Base-by-base conservation (phyloP, 2,888 invertebrate species). In the Falcaria lacertinaria region DNA sequence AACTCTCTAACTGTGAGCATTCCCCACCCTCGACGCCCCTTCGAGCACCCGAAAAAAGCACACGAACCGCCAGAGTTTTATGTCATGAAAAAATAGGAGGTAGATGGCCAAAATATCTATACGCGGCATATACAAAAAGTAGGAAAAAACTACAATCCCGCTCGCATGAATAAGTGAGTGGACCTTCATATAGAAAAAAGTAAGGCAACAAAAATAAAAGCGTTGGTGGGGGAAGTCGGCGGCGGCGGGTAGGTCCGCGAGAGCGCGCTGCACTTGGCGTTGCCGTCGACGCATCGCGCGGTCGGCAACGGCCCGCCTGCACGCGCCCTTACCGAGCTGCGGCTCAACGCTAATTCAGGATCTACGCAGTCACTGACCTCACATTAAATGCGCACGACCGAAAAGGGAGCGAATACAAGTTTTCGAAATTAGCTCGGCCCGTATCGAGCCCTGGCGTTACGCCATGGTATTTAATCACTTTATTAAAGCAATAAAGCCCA, bases 1-100 rank as follows among this genome's bases (percentile, higher is more conserved):
- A 88, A 88, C 88, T 88, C 84, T 81, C 84, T 85, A 86, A 87
- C 87, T 82, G 86, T 82, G 84, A 82, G 84, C 86, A 77, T 83
- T 85, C 85, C 72, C 70, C 66, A 63, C 56, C 60, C 57, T 63
- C 68, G 68, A 67, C 69, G 74, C 37, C 22, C 22, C 11, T 22
- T 16, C 70, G 79, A 69, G 73, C 73, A 74, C 80, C 82, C 81
- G 83, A 80, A 87, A 87, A 88, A 88, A 86, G 82, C 80, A 77
- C 82, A 84, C 86, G 79, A 81, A 78, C 74, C 79, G 74, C 69
- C 71, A 72, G 80, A 86, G 86, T 86, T 86, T 87, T 86, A 86
- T 88, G 87, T 80, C 86, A 78, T 76, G 79, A 76, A 85, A 84
- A 88, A 84, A 86, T 84, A 86, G 84, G 78, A 81, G 84, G 80